A percentile compares a stretch with the other conserved stretches of the same genome.
Evolutionary conservation across 2,797 vertebrate species (phyloP).

Genomic region (Macrochelys suwanniensis): DNA sequence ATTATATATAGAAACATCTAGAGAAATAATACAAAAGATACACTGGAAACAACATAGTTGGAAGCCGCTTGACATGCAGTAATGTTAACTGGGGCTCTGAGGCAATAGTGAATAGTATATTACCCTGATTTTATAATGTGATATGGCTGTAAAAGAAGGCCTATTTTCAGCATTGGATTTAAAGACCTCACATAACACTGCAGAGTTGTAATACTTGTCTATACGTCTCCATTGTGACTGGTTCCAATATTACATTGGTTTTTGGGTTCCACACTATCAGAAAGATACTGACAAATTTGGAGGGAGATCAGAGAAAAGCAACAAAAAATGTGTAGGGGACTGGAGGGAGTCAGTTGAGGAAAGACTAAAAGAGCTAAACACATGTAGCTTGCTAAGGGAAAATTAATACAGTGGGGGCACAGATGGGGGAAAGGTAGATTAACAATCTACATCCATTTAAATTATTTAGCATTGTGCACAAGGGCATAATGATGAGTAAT

Average conservation of each 20-base stretch:
- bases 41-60: background rate
- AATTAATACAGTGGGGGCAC: background rate
- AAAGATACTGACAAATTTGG: background rate
- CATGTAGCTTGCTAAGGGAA: background rate
- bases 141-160: background rate
- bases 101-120: background rate
- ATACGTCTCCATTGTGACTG: background rate
- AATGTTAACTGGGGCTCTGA: background rate
- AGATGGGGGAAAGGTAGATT: background rate
- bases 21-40: conserved; percentile 31
- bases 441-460: background rate
- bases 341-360: background rate
- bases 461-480: background rate
- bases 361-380: background rate
- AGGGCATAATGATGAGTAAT: accelerated
- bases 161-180: accelerated
- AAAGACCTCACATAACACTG: background rate
- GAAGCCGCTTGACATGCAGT: background rate
- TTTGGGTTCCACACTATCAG: background rate
- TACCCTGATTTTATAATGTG: background rate
- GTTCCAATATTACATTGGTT: background rate
- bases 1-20: background rate
- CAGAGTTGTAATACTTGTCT: background rate
- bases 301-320: background rate
- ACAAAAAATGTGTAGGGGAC: background rate